Base-by-base conservation (phyloP, 1,140 invertebrate species). In the Eriosoma lanigerum region DNA sequence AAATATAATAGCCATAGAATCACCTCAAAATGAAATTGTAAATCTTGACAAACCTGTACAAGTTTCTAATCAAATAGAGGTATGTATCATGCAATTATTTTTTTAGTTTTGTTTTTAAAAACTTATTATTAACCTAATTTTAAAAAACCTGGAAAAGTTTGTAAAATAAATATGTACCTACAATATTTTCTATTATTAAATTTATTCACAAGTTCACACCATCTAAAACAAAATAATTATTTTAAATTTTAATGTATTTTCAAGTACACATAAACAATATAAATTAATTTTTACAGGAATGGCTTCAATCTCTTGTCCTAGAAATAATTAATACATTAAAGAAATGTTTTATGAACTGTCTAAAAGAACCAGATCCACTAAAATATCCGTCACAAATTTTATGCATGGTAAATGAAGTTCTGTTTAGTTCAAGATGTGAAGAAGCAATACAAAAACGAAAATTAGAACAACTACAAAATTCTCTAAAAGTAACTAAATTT, bases 351-450 rank as follows among this genome's bases (percentile, higher is more conserved):
- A 85, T 89, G 21, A 89, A 92, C 83, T 96, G 94, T 86, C 86
- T 95, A 48, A 86, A 88, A 68, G 88, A 90, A 56, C 88, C 91
- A 44, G 91, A 95, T 87, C 91, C 94, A 0, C 87, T 90, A 62
- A 91, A 90, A 82, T 95, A 94, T 86, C 95, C 95, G 12, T 93
- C 93, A 58, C 95, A 97, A 89, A 91, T 98, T 83, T 85, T 98
- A 32, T 91, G 90, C 85, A 86, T 92, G 24, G 87, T 88, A 5
- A 89, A 91, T 81, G 89, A 88, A 81, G 91, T 97, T 19, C 86
- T 90, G 26, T 98, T 98, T 85, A 96, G 94, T 3, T 89, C 91
- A 81, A 89, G 90, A 84, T 90, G 91, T 83, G 96, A 98, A 87
- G 90, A 91, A 83, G 91, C 94, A 5, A 93, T 98, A 81, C 85